These are phyloP conservation scores for Sciurus niger DNA, from an alignment of 2,113 vertebrate species.

Conservation along the genomic window DNA sequence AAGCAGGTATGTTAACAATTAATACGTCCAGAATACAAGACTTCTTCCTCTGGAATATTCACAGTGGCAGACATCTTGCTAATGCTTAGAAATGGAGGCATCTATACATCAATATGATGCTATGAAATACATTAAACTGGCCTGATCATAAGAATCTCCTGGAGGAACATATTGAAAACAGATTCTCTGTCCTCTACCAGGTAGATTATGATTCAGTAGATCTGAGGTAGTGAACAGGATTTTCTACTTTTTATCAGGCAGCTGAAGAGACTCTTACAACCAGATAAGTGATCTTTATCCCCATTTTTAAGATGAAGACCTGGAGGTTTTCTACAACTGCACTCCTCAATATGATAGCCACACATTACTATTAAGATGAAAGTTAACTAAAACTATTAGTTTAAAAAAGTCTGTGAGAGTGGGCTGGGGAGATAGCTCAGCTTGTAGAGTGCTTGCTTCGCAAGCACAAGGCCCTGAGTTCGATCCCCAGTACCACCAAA, in stretches of 20 bases:
- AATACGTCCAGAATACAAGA: background rate
- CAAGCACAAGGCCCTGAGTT: no score
- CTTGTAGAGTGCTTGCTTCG: no score
- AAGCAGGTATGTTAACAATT: background rate
- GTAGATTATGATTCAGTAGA: background rate
- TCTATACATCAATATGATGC: background rate
- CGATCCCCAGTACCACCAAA: no score
- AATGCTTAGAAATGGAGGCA: background rate
- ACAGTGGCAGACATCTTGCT: background rate
- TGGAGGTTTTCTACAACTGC: background rate
- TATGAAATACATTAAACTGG: background rate
- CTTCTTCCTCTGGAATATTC: background rate
- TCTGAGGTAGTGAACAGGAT: background rate
- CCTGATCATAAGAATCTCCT: background rate
- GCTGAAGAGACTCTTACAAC: background rate
- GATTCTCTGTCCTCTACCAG: background rate
- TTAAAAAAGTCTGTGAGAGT: background rate
- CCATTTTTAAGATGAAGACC: slow-evolving; percentile 9
- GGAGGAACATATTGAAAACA: background rate
- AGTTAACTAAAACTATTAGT: background rate
- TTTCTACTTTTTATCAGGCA: slow-evolving; percentile 13
- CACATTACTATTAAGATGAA: background rate
- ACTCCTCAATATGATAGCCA: background rate
- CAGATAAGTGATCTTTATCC: background rate
- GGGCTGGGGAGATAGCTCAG: no score